phyloP scores from a whole-genome alignment of 2,888 invertebrate genomes.

The Melieria crassipennis region DNA sequence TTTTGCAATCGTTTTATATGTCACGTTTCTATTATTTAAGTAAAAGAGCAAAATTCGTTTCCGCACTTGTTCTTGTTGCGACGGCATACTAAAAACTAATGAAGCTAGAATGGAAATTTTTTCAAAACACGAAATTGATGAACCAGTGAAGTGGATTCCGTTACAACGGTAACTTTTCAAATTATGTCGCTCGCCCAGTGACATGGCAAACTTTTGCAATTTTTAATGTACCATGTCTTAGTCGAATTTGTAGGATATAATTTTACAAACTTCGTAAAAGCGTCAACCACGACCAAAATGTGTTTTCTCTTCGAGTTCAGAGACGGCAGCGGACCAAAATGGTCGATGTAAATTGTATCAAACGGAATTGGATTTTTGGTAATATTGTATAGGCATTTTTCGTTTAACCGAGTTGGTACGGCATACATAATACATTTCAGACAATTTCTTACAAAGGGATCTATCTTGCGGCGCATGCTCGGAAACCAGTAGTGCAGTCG shows the following conservation, averaged over 20 bases:
- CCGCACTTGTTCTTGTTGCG: no score
- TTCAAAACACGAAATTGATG: background rate
- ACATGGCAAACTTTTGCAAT: no score
- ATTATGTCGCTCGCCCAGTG: no score
- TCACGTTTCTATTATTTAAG: no score
- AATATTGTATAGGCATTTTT: conserved; percentile 5
- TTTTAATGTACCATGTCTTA: background rate
- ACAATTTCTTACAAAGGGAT: conserved; percentile 23
- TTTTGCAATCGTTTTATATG: no score
- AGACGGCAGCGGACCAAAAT: conserved; percentile 25
- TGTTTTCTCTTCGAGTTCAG: conserved; percentile 11
- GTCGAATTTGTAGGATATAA: conserved; percentile 10
- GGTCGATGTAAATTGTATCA: background rate
- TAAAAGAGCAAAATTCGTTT: no score
- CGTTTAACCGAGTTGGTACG: background rate
- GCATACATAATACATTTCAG: conserved; percentile 30
- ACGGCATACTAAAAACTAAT: background rate
- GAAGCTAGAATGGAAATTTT: background rate
- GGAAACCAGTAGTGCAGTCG: conserved; percentile 32
- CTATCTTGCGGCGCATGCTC: conserved; percentile 17
- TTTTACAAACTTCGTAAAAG: conserved; percentile 12
- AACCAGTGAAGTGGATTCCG: no score
- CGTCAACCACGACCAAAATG: conserved; percentile 19
- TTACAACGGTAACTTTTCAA: background rate
- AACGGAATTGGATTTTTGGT: conserved; percentile 18